Base-by-base conservation (phyloP, 2,113 vertebrate genomes). In the Leucopsar rothschildi region DNA sequence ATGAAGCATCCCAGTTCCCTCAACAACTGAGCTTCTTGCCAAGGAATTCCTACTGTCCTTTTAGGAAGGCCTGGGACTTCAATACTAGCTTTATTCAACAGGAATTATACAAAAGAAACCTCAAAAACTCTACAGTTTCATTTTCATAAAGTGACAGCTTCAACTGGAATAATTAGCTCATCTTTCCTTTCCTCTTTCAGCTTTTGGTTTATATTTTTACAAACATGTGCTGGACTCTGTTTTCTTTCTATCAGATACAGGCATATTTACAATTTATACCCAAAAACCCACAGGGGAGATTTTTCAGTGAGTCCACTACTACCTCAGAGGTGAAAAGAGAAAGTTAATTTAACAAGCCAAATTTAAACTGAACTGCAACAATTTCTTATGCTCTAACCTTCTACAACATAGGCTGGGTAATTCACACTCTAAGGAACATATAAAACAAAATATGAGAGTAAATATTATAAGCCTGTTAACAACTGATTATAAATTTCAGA, bases 31-130 rank as follows among this genome's bases (percentile, higher is more conserved):
- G 65, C 27, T 84, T 75, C 83, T 75, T 90, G 94, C 93, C 96
- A 96, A 95, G 53, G 69, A 95, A 97, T 88, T 85, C 59, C 60
- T 19, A 27, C 80, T 92, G 76, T 92, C 88, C 65, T 94, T 94
- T 94, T 42, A 90, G 14, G 25, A 94, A 93, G 79, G 71, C 53
- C 39, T 45, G 45, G 18, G 50, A 75, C 60, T 83, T 92, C 88
- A 95, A 95, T 93, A 86, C n/a, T 40, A 76, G 86, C 86, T 89
- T 95, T 92, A 95, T 93, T 93, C 80, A 76, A 23, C 71, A 86
- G 28, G 29, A 88, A 55, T 12, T 3, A 88, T 35, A 73, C 15
- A 79, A 80, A 96, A 88, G 45, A 86, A 90, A 81, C 40, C 64
- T 83, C 82, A 77, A 81, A 93, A 93, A 20, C 68, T 31, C 86